Evolutionary conservation across 2,797 vertebrate genomes (phyloP), one percentile per base, ranked within the genome.

Genomic region (Epinephelus coioides): DNA sequence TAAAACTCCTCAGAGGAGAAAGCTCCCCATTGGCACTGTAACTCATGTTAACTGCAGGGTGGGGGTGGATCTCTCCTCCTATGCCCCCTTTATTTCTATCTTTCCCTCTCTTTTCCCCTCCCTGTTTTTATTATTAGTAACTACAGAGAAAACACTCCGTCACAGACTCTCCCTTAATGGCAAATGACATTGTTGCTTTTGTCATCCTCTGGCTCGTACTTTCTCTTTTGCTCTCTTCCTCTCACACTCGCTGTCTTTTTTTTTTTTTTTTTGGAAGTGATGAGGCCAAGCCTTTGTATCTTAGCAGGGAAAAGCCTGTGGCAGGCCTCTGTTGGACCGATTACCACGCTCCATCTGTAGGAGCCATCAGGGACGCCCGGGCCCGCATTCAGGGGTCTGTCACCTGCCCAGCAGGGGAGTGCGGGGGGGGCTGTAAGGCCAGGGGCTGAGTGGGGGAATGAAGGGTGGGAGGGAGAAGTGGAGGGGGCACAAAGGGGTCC

Each of bases 321-420:
- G 98, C 97, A 97, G 97, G 95, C 94, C 96, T 96, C 98, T 97
- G 98, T 98, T 99, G 96, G 96, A 90, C 95, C 96, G 92, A 99
- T 99, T 99, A 98, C 97, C 98, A 99, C 97, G 98, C 97, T 99
- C 98, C 98, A 99, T 99, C 98, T 99, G 98, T 98, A 97, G 97
- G 97, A 97, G 97, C 98, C 97, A 98, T 98, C 98, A 99, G 96
- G 96, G 91, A 96, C 95, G 97, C 96, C 96, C 94, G 96, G 93
- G 96, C 94, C 94, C 92, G 96, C 96, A 97, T 98, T 99, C 97
- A 99, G 96, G 95, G 95, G 94, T 96, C 94, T 98, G 98, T 99
- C 98, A 99, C 98, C 98, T 99, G 98, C 98, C 97, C 97, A 96
- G 97, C 97, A 97, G 97, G 98, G 97, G 96, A 95, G 96, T 94